Evolutionary conservation across 2,888 invertebrate species (phyloP), one percentile per base, ranked within the genome.

Genomic region (Drosophila nr. perissopoda): DNA sequence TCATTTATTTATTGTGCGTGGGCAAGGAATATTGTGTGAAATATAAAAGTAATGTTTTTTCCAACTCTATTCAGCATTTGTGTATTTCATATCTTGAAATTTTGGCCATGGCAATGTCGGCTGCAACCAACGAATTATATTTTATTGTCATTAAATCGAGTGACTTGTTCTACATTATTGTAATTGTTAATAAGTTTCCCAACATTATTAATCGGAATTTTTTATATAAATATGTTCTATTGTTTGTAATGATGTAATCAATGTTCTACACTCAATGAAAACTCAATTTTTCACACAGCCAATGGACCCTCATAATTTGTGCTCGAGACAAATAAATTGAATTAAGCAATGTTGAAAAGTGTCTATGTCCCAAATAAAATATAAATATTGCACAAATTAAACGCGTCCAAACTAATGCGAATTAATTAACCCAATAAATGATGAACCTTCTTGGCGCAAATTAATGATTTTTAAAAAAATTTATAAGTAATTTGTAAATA

Each of bases 401-500:
- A 7, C 46, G 48, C 25, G 46, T 34, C 7, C 21, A 27, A 27
- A 8, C 16, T 27, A 48, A 29, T 10, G n/a, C 8, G 25, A 29
- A n/a, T 36, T 13, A 40, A 18, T 40, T 4, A 1, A 64, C 6
- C 21, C 21, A 62, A 64, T 46, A 56, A 63, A 61, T 56, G 18
- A 65, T 52, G 34, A 53, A 42, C n/a, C 34, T 25, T 8, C 2
- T 25, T 46, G 46, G 21, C 25, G 7, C 46, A 25, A 62, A 53
- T 40, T 46, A 49, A 51, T 54, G 31, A 40, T 8, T 33, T 42
- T 36, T 58, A 16, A 34, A 42, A 5, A 51, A 70, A 56, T 67
- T 70, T 56, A 40, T 31, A 21, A 57, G 63, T 63, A 56, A 16
- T 46, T 25, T 62, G 65, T 59, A 61, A 49, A 67, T 48, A 48